Conservation (phyloP, 2,113 vertebrate species). For the Calonectris borealis region DNA sequence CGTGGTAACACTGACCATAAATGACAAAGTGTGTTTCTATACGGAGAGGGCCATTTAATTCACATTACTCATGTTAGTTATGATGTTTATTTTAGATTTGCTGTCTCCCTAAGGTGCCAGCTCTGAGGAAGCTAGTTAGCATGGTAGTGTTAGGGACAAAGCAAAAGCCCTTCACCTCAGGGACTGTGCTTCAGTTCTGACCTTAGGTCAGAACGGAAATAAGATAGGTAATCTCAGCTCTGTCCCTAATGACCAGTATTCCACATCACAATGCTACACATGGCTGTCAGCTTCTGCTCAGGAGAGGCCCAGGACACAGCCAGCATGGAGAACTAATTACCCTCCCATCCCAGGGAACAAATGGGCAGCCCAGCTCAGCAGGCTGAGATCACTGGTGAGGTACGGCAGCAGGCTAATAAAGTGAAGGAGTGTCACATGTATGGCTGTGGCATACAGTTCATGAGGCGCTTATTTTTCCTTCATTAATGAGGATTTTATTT, state of each 20-base stretch:
- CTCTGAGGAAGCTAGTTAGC: conserved; percentile 26
- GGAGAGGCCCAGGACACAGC: conserved; percentile 33
- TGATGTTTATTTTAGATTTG: conserved; percentile 13
- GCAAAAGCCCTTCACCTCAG: conserved; percentile 17
- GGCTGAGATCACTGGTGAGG: background rate
- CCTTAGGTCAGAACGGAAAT: conserved; percentile 58
- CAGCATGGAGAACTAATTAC: conserved; percentile 54
- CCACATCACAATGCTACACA: background rate
- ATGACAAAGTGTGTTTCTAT: background rate
- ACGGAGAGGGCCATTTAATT: background rate
- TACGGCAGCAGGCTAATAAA: conserved; percentile 47
- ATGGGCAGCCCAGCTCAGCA: conserved; percentile 19
- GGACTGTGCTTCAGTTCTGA: conserved; percentile 20
- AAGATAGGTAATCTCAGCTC: conserved; percentile 56
- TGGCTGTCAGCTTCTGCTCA: conserved; percentile 27
- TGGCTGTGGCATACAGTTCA: conserved; percentile 33
- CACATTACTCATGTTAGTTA: background rate
- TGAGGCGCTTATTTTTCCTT: conserved; percentile 2
- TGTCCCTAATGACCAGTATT: conserved; percentile 37
- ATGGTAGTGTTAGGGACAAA: background rate
- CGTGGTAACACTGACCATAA: background rate
- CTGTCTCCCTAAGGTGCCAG: conserved; percentile 2
- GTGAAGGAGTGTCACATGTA: conserved; percentile 16
- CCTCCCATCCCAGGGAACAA: conserved; percentile 44
- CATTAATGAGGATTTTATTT: conserved; percentile 70